Conservation (phyloP, 2,113 vertebrate genomes). For the Benthochromis sp. region DNA sequence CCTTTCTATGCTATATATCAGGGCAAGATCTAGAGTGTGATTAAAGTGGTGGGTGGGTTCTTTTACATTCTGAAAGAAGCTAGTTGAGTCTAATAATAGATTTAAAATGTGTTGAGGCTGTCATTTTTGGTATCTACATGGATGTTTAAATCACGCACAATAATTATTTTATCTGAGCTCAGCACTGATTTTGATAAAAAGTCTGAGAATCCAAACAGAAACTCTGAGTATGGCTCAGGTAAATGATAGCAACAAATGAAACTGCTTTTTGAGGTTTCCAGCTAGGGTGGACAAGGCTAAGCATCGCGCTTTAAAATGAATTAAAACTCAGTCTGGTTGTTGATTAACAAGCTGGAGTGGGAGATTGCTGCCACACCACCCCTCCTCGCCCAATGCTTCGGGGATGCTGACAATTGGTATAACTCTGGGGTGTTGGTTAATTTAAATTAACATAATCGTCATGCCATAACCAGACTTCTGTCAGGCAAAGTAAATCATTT, state of each 20-base stretch:
- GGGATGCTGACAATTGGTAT: background rate
- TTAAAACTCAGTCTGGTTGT: background rate
- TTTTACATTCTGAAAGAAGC: background rate
- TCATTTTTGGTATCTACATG: background rate
- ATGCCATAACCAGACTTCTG: background rate
- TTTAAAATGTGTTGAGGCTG: background rate
- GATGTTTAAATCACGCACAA: background rate
- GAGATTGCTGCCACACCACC: background rate
- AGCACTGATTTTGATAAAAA: background rate
- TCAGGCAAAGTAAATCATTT: background rate
- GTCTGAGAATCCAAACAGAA: background rate
- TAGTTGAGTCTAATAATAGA: background rate
- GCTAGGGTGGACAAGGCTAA: background rate
- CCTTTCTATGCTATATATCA: background rate
- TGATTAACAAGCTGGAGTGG: background rate
- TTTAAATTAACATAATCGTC: background rate
- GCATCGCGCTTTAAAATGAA: fast-evolving
- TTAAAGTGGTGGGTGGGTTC: background rate
- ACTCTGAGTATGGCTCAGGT: background rate
- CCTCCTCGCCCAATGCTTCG: background rate
- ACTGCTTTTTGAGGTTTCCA: background rate
- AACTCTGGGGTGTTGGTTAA: background rate
- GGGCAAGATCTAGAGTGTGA: background rate
- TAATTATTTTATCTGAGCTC: background rate
- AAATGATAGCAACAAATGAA: background rate